A percentile compares a stretch with the other conserved stretches of the same genome.
phyloP scores from a whole-genome alignment of 2,113 vertebrate species.

The Elaphurus davidianus region DNA sequence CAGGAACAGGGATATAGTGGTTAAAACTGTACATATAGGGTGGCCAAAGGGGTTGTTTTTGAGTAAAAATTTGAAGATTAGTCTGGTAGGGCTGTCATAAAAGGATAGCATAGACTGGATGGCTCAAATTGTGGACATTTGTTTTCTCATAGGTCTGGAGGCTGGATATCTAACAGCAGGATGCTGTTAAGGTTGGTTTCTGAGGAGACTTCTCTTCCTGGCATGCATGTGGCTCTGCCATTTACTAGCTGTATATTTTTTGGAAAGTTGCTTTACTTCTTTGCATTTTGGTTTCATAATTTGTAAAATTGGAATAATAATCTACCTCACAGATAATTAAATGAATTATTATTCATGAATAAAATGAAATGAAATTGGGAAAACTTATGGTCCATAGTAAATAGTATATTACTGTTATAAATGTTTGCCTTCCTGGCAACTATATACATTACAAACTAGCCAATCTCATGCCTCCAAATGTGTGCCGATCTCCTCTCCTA shows the following conservation, averaged over 20 bases:
- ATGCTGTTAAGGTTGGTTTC: background rate
- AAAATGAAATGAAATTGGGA: background rate
- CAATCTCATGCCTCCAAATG: background rate
- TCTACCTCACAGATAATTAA: background rate
- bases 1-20: background rate
- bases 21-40: background rate
- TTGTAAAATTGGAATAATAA: background rate
- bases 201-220: background rate
- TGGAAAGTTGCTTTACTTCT: background rate
- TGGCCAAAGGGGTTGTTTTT: background rate
- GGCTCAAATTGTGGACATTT: background rate
- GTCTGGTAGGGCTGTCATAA: background rate
- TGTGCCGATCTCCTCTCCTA: background rate
- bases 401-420: background rate
- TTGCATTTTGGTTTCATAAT: background rate
- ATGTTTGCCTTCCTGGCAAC: background rate
- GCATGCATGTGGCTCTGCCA: background rate
- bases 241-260: background rate
- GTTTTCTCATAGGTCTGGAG: background rate
- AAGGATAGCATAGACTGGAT: background rate
- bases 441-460: background rate
- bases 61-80: background rate
- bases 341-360: background rate
- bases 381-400: background rate
- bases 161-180: background rate